phyloP scores from a whole-genome alignment of 2,113 vertebrate genomes.

The Plecotus auritus region DNA sequence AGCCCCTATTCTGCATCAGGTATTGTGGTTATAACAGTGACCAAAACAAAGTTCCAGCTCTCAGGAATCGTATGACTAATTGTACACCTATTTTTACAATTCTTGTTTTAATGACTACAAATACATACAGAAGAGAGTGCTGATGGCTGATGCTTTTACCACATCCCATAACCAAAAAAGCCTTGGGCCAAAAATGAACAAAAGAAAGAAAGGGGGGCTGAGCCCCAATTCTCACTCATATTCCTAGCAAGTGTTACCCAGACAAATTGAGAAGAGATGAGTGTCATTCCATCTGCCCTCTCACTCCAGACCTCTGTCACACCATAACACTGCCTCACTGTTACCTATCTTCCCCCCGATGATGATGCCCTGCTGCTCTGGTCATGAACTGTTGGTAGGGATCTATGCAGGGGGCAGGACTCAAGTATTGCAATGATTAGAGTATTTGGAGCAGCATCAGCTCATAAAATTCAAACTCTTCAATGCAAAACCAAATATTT shows the following conservation, averaged over 20 bases:
- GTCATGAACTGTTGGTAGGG: neutral
- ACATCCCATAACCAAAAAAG: neutral
- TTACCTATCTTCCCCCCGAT: neutral
- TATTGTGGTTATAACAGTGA: neutral
- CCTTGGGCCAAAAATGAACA: neutral
- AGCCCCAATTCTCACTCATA: neutral
- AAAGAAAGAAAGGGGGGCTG: neutral
- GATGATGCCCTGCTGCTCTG: neutral
- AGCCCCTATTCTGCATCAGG: neutral
- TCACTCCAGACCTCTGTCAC: neutral
- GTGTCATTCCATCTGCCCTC: neutral
- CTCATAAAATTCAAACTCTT: neutral
- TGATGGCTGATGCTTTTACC: neutral
- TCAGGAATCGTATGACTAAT: neutral
- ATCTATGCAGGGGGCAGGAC: neutral
- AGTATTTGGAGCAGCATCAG: neutral
- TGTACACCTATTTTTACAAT: neutral
- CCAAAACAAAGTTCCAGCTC: neutral
- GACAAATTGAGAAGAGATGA: neutral
- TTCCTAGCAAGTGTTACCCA: neutral
- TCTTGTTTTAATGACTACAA: neutral
- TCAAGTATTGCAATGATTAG: neutral
- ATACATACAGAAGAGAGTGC: neutral
- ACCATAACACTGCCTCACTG: neutral
- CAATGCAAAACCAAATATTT: neutral